Base-by-base conservation (phyloP, 2,888 invertebrate genomes). In the Drosophila buzzatii region DNA sequence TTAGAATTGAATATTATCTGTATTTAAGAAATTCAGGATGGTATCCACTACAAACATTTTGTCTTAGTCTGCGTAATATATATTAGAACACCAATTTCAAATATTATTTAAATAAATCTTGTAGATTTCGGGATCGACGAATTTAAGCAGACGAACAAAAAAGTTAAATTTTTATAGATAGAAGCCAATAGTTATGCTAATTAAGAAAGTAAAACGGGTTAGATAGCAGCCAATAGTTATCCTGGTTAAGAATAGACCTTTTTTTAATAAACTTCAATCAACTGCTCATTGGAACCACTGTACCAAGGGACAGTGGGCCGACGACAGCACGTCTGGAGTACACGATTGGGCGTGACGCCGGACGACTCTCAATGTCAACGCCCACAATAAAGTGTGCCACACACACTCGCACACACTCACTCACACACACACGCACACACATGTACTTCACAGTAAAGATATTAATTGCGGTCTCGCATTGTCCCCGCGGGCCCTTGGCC, bases 311-410 rank as follows among this genome's bases (percentile, higher is more conserved):
- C 56, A 64, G 49, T 51, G 45, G 65, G 18, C 14, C 31, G 70
- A 62, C 61, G 69, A 81, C 77, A 83, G 39, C 37, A 45, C 23
- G 84, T 66, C 84, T 81, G 77, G 59, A 66, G 14, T 64, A 52
- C 52, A 58, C 73, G 71, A 49, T 35, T 31, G 66, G 65, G 62
- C 60, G 57, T 61, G 47, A 44, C 64, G 39, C 45, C 53, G 68
- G 60, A 73, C 81, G 45, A 42, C 76, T 67, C 77, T 82, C 83
- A 83, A 88, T 83, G 88, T 82, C 88, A 85, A 65, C 88, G 88
- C 88, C 80, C 82, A 76, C 75, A 61, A 55, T 64, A 73, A 79
- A 81, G 77, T 80, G 67, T 67, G 69, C 31, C 79, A 59, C 69
- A 66, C 70, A 63, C 67, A 60, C 56, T 63, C 57, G 49, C 55